A percentile compares a stretch with the other conserved stretches of the same genome.
Evolutionary conservation across 1,140 invertebrate genomes (phyloP).

Genomic region (Sarcophaga peregrina): DNA sequence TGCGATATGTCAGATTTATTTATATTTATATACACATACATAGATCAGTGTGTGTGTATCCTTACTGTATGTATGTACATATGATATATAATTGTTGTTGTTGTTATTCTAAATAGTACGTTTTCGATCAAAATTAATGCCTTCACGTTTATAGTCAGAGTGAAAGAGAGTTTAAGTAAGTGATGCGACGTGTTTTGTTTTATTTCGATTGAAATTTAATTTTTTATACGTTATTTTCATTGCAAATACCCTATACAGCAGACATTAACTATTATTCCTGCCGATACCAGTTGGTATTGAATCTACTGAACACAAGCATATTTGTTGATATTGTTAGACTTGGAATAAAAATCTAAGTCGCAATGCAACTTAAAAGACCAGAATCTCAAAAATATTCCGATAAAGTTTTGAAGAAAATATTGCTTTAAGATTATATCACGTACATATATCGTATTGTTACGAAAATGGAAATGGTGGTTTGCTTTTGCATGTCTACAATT

Average conservation of each 20-base stretch:
- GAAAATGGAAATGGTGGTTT: no score
- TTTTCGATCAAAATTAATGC: conserved; percentile 35
- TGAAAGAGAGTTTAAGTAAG: conserved; percentile 27
- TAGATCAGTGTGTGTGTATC: neutral
- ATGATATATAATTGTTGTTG: neutral
- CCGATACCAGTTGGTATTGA: no score
- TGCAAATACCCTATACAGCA: no score
- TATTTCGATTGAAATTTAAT: neutral
- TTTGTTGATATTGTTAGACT: neutral
- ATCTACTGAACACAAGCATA: no score
- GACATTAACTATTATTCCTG: no score
- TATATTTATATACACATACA: neutral
- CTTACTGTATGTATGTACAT: neutral
- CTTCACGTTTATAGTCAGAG: conserved; percentile 25
- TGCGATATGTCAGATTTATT: neutral
- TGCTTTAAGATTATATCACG: no score
- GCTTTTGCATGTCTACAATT: no score
- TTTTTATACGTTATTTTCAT: no score
- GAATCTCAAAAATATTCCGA: no score
- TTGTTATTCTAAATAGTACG: neutral
- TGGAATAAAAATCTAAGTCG: no score
- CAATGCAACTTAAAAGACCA: neutral
- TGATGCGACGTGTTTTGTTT: conserved; percentile 35
- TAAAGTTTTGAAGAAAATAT: no score
- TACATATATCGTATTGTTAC: no score